Percentiles rank a stretch among this genome's conserved stretches.
Evolutionary conservation across 92 coral and sea anemone genomes (phyloP).

Genomic region (Phenganax subtilis): DNA sequence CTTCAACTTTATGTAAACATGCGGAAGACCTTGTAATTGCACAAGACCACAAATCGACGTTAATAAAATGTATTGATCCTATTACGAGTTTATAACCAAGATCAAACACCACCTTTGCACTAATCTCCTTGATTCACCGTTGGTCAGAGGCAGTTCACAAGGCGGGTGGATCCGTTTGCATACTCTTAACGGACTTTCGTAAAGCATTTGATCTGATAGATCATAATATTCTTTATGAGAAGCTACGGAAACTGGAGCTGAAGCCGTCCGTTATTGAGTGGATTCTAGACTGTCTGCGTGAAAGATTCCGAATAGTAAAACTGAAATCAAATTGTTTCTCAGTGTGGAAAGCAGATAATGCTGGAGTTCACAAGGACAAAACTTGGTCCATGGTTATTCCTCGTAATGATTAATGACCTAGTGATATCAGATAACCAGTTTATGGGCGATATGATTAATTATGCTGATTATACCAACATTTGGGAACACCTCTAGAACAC

Average conservation of each 20-base stretch:
- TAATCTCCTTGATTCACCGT: constrained; percentile 27
- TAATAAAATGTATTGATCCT: constrained; percentile 22
- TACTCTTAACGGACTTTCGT: constrained; percentile 8
- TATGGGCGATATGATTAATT: not conserved
- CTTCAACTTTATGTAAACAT: constrained; percentile 26
- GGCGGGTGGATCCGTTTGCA: constrained; percentile 2
- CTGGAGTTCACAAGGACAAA: constrained; percentile 23
- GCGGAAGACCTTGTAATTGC: constrained; percentile 37
- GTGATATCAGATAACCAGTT: not conserved
- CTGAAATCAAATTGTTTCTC: not conserved
- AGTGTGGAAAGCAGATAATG: not conserved
- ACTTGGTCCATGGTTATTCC: constrained; percentile 34
- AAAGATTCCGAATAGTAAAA: constrained; percentile 2
- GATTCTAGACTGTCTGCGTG: constrained; percentile 44
- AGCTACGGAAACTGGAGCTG: constrained; percentile 9
- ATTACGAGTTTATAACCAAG: not conserved
- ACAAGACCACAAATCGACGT: constrained; percentile 30
- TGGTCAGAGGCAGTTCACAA: constrained; percentile 14
- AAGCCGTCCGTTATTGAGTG: constrained; percentile 35
- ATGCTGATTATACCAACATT: not conserved
- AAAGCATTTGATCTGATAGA: constrained; percentile 38
- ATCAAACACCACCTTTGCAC: constrained; percentile 35
- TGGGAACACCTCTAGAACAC: not conserved
- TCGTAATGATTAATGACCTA: constrained; percentile 36
- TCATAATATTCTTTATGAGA: constrained; percentile 22